Evolutionary conservation across 2,888 invertebrate species (phyloP), one percentile per base, ranked within the genome.

Genomic region (Melanargia galathea): DNA sequence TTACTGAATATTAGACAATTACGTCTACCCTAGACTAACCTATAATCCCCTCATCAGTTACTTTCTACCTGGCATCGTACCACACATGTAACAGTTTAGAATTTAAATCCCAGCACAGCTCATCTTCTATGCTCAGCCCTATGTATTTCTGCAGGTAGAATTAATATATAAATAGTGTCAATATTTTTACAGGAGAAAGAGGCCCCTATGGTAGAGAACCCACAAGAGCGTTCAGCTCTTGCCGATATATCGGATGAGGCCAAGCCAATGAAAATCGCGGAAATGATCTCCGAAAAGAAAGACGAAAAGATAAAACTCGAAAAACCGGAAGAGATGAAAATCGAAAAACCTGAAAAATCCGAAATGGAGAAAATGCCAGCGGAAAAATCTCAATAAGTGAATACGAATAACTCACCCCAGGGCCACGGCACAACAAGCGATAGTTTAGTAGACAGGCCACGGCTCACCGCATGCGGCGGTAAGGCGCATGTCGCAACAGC

Each of bases 141-240:
- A 7, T 18, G 2, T 43, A 0, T 43, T 43, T 43, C 43, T 43
- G 18, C 8, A 38, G 0, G 5, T n/a, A 13, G n/a, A 18, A 16
- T 43, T 7, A 18, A 43, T 18, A 8, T 2, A 18, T 18, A 16
- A 22, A 11, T 43, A 4, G 2, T 8, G 10, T 11, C 4, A 35
- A 10, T 52, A 13, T 35, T 11, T 35, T 67, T 55, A 63, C 75
- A 86, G 83, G 80, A 82, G 59, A 71, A 68, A 56, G 76, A 81
- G 0, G 80, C 74, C 64, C 77, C 78, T 3, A 79, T 80, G 22
- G 69, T 72, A 33, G 82, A 81, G 20, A 72, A 69, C 13, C 75
- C 79, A 0, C 73, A 77, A 73, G 80, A 77, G 67, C 77, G 80
- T 58, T 73, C 77, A 35, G 81, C 81, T 1, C 59, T 69, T 2